Evolutionary conservation across 2,888 invertebrate species (phyloP), one percentile per base, ranked within the genome.

Genomic region (Dryadula phaetusa): DNA sequence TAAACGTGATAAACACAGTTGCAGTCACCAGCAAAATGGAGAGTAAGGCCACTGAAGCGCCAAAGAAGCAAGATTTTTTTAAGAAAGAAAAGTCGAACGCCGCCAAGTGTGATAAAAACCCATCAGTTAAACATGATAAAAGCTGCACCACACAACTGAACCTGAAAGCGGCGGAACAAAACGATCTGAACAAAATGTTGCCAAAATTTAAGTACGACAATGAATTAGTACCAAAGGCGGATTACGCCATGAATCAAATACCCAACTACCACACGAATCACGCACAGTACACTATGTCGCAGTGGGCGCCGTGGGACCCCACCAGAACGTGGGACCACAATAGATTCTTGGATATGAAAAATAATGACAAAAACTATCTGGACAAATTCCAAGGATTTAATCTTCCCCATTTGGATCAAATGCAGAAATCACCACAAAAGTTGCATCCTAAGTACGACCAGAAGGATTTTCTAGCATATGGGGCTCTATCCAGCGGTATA

Each of bases 251-350:
- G 84, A 95, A 95, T 83, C 94, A 95, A 75, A 93, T 95, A 61
- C 95, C 95, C 1, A 95, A 95, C 77, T 95, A 95, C 77, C 95
- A 95, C 77, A 93, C 95, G 54, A 93, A 94, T 0, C 93, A 93
- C 70, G 85, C 92, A 0, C 95, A 95, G 77, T 95, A 95, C 74
- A 93, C 65, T 7, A 65, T 65, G 65, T 58, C 94, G 75, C 94
- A 94, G 75, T 95, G 95, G 93, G 94, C 95, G 28, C 90, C 91
- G 1, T 94, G 94, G 94, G 94, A 94, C 72, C 88, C 90, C 20
- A 79, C 91, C 8, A 80, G 87, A 67, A 84, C 93, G 0, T 94
- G 94, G 94, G 94, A 94, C 62, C 92, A 90, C 69, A 92, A 90
- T 70, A 81, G 93, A 66, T 89, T 91, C 67, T 78, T 93, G 25